Conservation (phyloP, 2,113 vertebrate species). For the Cavia porcellus region DNA sequence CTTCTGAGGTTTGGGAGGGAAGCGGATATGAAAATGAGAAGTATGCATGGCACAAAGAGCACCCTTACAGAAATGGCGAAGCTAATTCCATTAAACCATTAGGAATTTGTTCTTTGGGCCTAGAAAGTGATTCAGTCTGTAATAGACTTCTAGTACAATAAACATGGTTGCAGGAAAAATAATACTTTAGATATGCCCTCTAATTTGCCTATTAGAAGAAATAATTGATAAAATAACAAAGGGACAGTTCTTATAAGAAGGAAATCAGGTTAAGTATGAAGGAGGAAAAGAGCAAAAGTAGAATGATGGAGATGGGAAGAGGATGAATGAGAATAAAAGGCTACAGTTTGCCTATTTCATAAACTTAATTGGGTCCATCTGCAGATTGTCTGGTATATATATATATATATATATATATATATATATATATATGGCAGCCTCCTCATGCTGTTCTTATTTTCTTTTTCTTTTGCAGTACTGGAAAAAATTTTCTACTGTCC, state of each 20-base stretch:
- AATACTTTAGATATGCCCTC: constrained; percentile 2
- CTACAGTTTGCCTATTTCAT: background rate
- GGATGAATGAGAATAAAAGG: background rate
- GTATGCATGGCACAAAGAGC: background rate
- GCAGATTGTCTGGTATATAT: background rate
- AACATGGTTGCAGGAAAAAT: background rate
- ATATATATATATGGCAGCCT: background rate
- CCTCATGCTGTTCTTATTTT: background rate
- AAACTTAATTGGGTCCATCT: background rate
- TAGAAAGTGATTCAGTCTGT: background rate
- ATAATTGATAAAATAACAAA: constrained; percentile 17
- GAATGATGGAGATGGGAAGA: background rate
- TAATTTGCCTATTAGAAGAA: constrained; percentile 24
- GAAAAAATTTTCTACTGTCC: background rate
- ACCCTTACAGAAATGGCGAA: background rate
- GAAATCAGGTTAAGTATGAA: background rate
- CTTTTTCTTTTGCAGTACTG: background rate
- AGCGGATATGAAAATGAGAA: constrained; percentile 25
- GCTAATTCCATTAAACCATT: constrained; percentile 21
- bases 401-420: too few species aligned
- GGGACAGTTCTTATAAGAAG: background rate
- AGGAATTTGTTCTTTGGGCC: constrained; percentile 19
- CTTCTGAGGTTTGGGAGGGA: background rate
- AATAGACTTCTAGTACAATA: constrained; percentile 14
- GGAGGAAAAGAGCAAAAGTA: background rate